These are phyloP conservation scores for Gymnothorax javanicus DNA, from an alignment of 2,797 vertebrate species.

Conservation along the genomic window DNA sequence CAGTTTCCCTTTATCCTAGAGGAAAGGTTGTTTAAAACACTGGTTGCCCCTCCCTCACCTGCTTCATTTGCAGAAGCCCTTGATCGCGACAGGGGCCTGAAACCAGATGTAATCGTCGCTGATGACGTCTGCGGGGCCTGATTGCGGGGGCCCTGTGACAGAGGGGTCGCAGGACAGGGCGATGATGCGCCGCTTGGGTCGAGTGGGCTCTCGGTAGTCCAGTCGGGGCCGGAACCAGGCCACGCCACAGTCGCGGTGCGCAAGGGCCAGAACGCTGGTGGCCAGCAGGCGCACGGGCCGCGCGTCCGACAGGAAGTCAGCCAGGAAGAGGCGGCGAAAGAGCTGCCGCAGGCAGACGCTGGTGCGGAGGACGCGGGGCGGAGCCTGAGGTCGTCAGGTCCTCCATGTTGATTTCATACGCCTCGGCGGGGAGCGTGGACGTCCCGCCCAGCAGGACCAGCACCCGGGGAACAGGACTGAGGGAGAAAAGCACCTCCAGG, in stretches of 20 bases:
- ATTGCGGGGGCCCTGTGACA: slow-evolving; percentile 10
- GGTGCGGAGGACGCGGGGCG: slow-evolving; percentile 69
- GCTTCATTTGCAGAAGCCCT: slow-evolving; percentile 75
- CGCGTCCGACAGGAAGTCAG: slow-evolving; percentile 86
- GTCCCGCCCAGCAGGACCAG: slow-evolving; percentile 89
- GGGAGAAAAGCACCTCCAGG: slow-evolving; percentile 84
- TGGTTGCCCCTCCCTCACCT: background rate
- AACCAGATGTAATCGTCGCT: slow-evolving; percentile 92
- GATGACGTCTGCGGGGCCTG: slow-evolving; percentile 39
- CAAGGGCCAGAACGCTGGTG: slow-evolving; percentile 82
- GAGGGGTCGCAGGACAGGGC: slow-evolving; percentile 74
- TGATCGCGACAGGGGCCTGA: slow-evolving; percentile 86
- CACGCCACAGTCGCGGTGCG: slow-evolving; percentile 86
- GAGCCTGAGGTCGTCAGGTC: slow-evolving; percentile 63
- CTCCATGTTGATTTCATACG: slow-evolving; percentile 93
- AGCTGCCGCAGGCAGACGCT: slow-evolving; percentile 83
- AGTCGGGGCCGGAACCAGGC: slow-evolving; percentile 92
- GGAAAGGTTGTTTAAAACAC: background rate
- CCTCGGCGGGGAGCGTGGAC: slow-evolving; percentile 81
- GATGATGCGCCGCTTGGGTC: slow-evolving; percentile 80
- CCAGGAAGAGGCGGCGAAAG: slow-evolving; percentile 87
- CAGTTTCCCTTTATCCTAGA: background rate
- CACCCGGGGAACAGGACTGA: slow-evolving; percentile 86
- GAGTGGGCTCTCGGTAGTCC: slow-evolving; percentile 83
- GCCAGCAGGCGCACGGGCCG: slow-evolving; percentile 76